Evolutionary conservation across 92 coral and sea anemone genomes (phyloP), one percentile per base, ranked within the genome.

Genomic region (Epizoanthus ramosus): DNA sequence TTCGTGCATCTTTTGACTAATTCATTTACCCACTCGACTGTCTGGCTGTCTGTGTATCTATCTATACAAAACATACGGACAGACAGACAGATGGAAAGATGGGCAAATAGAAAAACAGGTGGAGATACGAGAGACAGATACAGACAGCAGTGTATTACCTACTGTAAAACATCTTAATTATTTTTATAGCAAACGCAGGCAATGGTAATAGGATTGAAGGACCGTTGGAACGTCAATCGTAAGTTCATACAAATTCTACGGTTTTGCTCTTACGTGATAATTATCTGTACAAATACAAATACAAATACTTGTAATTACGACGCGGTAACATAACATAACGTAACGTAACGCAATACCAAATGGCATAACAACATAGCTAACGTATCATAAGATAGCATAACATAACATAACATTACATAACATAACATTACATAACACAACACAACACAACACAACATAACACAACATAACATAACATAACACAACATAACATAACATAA

Each of bases 181-280:
- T 16, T 6, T 8, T n/a, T n/a, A 75, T 59, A 8, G 3, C 61
- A 50, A 39, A 58, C 15, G 41, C 81, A 75, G 81, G 68, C 35
- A 59, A 58, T 28, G 43, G 57, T 14, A 75, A n/a, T n/a, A 33
- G 7, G 12, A 19, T 54, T 33, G 35, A 75, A 58, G 81, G 47
- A 58, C 31, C 43, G 33, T 39, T 75, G 81, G 68, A 35, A 35
- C 59, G 45, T 19, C 68, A 75, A 59, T 10, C 56, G 81, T 75
- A 75, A 75, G 81, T 75, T 18, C 8, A 37, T 22, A 8, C 1
- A 59, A 18, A 33, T 7, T 57, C 31, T 0, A 1, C 33, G 17
- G 16, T 68, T 17, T 17, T 7, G 14, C n/a, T 10, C 15, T 35
- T 45, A 31, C 16, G 13, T 31, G 35, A 31, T 25, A 67, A 17